Conservation (phyloP, 2,888 invertebrate species). For the Nudaria mundana region DNA sequence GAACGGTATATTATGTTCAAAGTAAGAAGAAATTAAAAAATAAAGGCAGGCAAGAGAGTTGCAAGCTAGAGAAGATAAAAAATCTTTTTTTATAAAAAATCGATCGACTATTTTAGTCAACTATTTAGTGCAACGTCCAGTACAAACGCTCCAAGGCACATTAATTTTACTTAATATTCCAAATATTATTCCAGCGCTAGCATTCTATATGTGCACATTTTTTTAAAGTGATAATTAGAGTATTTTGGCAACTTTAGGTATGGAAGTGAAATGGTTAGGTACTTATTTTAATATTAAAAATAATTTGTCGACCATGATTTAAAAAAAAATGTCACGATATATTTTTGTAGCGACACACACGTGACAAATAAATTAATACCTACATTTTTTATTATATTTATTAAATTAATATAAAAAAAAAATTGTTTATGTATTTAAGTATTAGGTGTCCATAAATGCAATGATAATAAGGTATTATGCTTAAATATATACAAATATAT, state of each 20-base stretch:
- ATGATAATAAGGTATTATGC: no score
- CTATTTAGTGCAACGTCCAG: constrained; percentile 1
- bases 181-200: constrained; percentile 19
- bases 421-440: neutral
- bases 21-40: no score
- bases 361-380: no score
- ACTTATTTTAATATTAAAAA: constrained; percentile 14
- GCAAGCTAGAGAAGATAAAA: no score
- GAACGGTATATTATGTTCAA: no score
- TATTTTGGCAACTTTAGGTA: constrained; percentile 45
- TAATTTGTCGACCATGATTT: neutral
- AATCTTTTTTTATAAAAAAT: no score
- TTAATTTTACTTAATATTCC: constrained; percentile 12
- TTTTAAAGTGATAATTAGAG: constrained; percentile 26
- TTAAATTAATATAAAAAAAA: neutral
- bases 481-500: no score
- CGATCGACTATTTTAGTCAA: no score
- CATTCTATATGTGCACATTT: constrained; percentile 31
- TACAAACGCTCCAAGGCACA: constrained; percentile 5
- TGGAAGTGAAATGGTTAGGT: constrained; percentile 37
- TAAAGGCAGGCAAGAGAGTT: no score
- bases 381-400: no score
- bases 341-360: constrained; percentile 7
- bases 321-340: neutral
- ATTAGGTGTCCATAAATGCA: no score